Percentiles rank a stretch among this genome's conserved stretches.
These are phyloP conservation scores for Enteromius anoplus DNA, from an alignment of 2,797 vertebrate genomes.

Conservation along the genomic window DNA sequence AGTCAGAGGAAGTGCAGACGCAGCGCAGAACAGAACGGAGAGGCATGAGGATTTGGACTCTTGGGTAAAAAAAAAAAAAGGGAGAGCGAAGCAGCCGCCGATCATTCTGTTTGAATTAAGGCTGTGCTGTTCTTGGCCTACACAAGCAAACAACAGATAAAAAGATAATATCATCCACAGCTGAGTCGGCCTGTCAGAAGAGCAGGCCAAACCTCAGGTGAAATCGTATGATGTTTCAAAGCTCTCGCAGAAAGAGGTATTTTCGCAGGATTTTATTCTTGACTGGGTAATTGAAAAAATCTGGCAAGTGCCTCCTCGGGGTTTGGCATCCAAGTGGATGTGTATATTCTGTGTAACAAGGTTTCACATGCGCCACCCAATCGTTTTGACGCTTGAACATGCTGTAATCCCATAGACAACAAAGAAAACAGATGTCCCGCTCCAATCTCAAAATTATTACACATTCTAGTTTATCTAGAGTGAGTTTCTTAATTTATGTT, in stretches of 20 bases:
- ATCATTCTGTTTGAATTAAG: constrained; percentile 53
- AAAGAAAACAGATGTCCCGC: background rate
- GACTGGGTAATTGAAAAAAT: constrained; percentile 47
- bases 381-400: background rate
- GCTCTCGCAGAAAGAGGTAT: constrained; percentile 26
- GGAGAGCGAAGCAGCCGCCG: background rate
- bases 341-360: constrained; percentile 1
- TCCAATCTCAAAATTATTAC: background rate
- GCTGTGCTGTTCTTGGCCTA: constrained; percentile 51
- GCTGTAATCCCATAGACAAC: background rate
- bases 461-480: background rate
- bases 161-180: constrained; percentile 55
- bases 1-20: constrained; percentile 19
- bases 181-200: constrained; percentile 52
- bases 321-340: background rate
- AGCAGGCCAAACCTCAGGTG: constrained; percentile 49
- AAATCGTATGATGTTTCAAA: constrained; percentile 56
- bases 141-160: constrained; percentile 46
- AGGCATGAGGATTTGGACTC: constrained; percentile 1
- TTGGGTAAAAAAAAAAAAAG: background rate
- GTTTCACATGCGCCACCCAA: background rate
- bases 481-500: background rate
- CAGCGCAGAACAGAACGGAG: background rate
- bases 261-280: constrained; percentile 23
- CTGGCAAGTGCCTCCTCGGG: constrained; percentile 19